These are phyloP conservation scores for Troides oblongomaculatus DNA, from an alignment of 2,888 invertebrate species.

Conservation along the genomic window DNA sequence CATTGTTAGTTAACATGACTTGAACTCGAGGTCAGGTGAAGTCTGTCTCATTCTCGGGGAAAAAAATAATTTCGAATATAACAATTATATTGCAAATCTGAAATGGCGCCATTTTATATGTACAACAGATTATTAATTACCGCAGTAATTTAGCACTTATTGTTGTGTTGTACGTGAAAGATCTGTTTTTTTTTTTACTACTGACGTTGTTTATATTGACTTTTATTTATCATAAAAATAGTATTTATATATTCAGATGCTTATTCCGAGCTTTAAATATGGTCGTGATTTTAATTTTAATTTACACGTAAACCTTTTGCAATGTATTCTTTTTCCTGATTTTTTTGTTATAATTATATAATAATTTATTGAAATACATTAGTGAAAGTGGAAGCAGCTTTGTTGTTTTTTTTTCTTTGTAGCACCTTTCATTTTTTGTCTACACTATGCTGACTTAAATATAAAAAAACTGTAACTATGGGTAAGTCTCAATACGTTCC, in stretches of 20 bases:
- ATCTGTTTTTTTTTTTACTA: conserved; percentile 6
- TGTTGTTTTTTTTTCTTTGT: conserved; percentile 50
- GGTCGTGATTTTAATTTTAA: conserved; percentile 6
- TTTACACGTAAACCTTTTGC: background rate
- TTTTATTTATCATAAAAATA: no score
- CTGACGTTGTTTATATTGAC: background rate
- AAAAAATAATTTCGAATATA: no score
- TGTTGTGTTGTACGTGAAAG: background rate
- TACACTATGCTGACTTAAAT: background rate
- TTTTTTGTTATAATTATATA: conserved; percentile 37
- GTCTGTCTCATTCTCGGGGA: no score
- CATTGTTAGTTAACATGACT: no score
- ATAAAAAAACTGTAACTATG: no score
- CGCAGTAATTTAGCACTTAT: no score
- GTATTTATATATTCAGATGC: background rate
- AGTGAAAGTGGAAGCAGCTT: conserved; percentile 61
- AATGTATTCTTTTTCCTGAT: background rate
- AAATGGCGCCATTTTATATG: no score
- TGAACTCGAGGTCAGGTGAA: no score
- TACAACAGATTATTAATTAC: no score
- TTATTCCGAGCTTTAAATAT: conserved; percentile 14
- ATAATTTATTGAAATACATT: conserved; percentile 54
- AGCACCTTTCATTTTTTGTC: conserved; percentile 32
- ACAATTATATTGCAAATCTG: no score
- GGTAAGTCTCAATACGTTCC: no score